Evolutionary conservation across 1,140 invertebrate species (phyloP), one percentile per base, ranked within the genome.

Genomic region (Drosophila simulans): DNA sequence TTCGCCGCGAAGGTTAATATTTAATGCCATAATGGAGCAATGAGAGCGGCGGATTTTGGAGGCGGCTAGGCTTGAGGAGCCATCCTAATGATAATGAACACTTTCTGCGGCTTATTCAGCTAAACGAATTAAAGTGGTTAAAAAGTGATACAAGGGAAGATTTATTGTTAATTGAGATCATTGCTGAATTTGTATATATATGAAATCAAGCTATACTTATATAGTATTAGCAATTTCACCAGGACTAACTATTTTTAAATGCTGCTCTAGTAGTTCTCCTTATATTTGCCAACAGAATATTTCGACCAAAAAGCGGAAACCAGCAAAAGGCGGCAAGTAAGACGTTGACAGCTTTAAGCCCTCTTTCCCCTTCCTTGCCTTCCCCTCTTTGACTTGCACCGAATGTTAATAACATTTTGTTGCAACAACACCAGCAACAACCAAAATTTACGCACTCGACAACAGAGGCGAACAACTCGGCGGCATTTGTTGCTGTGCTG

Each of bases 371-470:
- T 56, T 27, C 13, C 31, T 1, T 31, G 25, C 11, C 8, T n/a
- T 27, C 2, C 31, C 68, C 58, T 78, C 39, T 75, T 79, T 82
- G 80, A 82, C 70, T 83, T 82, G 79, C 79, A 79, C 70, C 79
- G 64, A 79, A 88, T 88, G 83, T 82, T 88, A 88, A 83, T 88
- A 88, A 82, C 76, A 83, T 88, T 88, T 88, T 77, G 66, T 72
- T 58, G 42, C 65, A 70, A 77, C 62, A 88, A 81, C 77, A 78
- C 46, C 55, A 78, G 53, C 51, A 65, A 55, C 65, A 76, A 46
- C 43, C 51, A 56, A 80, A 88, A 82, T 88, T 82, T 88, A 86
- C 82, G 82, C 82, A 88, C 82, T 88, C 76, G 59, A 76, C 58
- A 85, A 70, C 81, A 84, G 72, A 74, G 48, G 40, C 72, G 59